Evolutionary conservation across 2,797 vertebrate genomes (phyloP).

Genomic region (Sebastes hubbsi): DNA sequence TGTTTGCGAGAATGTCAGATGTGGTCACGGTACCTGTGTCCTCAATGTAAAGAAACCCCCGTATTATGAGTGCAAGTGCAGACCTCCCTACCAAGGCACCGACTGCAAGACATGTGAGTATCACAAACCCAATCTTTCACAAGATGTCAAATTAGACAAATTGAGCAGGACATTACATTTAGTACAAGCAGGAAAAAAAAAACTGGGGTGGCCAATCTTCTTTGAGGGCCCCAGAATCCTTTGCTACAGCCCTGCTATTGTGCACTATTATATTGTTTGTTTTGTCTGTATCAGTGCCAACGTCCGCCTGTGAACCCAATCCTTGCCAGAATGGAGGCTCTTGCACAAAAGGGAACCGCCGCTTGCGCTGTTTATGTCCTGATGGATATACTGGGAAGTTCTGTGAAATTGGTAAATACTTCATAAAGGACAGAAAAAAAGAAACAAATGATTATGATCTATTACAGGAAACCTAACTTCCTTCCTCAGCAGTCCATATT

Average conservation of each 20-base stretch:
- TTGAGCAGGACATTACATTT: neutral
- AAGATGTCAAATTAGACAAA: neutral
- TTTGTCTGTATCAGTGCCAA: slow-evolving; percentile 26
- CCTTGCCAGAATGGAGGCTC: slow-evolving; percentile 71
- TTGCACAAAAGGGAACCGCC: slow-evolving; percentile 41
- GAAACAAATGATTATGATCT: neutral
- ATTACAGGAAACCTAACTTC: neutral
- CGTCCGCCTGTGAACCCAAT: slow-evolving; percentile 57
- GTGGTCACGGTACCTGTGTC: slow-evolving; percentile 69
- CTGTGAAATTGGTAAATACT: slow-evolving; percentile 70
- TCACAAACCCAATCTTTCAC: neutral
- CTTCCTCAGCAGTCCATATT: neutral
- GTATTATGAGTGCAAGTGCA: slow-evolving; percentile 74
- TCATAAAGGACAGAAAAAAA: neutral
- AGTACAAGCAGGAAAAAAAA: neutral
- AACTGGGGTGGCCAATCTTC: neutral
- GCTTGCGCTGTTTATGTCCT: slow-evolving; percentile 60
- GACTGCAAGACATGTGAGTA: slow-evolving; percentile 60
- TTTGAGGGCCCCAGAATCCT: neutral
- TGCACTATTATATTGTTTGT: neutral
- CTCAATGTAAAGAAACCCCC: slow-evolving; percentile 29
- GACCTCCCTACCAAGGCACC: slow-evolving; percentile 52
- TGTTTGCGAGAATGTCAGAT: slow-evolving; percentile 58
- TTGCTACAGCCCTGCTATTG: neutral
- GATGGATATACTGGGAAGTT: slow-evolving; percentile 58